Base-by-base conservation (phyloP, 2,888 invertebrate genomes). In the Pandemis cinnamomeana region DNA sequence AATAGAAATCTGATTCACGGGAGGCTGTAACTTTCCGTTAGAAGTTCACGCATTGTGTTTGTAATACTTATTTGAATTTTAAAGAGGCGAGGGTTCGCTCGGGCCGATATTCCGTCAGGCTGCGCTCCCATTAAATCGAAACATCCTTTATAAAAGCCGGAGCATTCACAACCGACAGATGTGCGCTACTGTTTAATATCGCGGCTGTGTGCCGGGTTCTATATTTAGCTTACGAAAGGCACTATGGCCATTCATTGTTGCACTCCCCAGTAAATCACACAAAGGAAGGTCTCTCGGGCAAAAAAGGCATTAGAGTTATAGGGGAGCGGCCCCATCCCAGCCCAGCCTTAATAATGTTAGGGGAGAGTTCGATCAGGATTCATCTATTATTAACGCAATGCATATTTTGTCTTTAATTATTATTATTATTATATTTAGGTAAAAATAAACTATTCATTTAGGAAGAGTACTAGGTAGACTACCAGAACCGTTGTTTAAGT, bases 171-270 rank as follows among this genome's bases (percentile, higher is more conserved):
- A 84, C 76, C 77, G 79, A 86, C 92, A 92, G 93, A 92, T 93
- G 92, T 90, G 89, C 88, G 91, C 83, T 86, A 88, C 89, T 83
- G 87, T 86, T 81, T 81, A 83, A 79, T 83, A 80, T 74, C 85
- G 87, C 80, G 84, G 87, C 87, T 89, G 89, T 87, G 86, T 83
- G 85, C 84, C 84, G 85, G 80, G 81, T 81, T 88, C 91, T 94
- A 94, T 94, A 94, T 94, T 94, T 94, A 94, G 92, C 90, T 86
- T 87, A 89, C 89, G 87, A 90, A 93, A 93, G 93, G 91, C 93
- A 92, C 84, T 87, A 87, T 84, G 85, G 89, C 89, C 87, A 70
- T 75, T 77, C 71, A 91, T 92, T 92, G 92, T 91, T 86, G 83
- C 88, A 81, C 89, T 90, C 92, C 92, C 92, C 88, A 89, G 86